These are phyloP conservation scores for Steromphala cineraria DNA, from an alignment of 2,888 invertebrate species.

Conservation along the genomic window DNA sequence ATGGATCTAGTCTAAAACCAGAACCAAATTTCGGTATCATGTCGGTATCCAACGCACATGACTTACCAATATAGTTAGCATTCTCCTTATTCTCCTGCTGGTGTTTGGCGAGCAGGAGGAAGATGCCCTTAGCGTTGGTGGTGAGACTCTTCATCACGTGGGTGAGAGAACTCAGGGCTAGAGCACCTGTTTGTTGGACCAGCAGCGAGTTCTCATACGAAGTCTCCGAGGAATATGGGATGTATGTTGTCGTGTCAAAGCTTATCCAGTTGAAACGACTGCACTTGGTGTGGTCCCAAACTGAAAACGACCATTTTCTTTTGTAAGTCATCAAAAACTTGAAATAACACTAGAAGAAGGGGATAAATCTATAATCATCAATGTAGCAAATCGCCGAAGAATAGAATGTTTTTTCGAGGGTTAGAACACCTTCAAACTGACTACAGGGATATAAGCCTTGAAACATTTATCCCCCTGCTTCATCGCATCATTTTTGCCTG, in stretches of 20 bases:
- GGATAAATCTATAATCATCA: too few relatives aligned
- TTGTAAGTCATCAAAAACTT: too few relatives aligned
- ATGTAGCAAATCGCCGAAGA: too few relatives aligned
- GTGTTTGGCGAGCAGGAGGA: slow-evolving; percentile 86
- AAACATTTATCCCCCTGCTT: too few relatives aligned
- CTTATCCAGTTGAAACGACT: slow-evolving; percentile 92
- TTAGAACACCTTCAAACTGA: too few relatives aligned
- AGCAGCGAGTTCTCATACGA: slow-evolving; percentile 84
- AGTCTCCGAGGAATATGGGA: slow-evolving; percentile 86
- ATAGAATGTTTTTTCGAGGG: too few relatives aligned
- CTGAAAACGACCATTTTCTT: slow-evolving; percentile 76
- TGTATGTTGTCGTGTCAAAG: slow-evolving; percentile 91
- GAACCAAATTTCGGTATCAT: too few relatives aligned
- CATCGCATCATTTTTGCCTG: too few relatives aligned
- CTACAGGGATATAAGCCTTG: too few relatives aligned
- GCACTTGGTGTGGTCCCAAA: slow-evolving; percentile 92
- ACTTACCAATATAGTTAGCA: slow-evolving; percentile 84
- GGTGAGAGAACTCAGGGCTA: slow-evolving; percentile 86
- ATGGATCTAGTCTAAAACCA: too few relatives aligned
- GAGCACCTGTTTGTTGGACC: slow-evolving; percentile 82
- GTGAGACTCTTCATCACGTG: slow-evolving; percentile 94
- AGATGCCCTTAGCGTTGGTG: slow-evolving; percentile 84
- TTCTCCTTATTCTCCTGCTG: slow-evolving; percentile 86
- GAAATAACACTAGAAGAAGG: too few relatives aligned
- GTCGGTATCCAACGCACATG: too few relatives aligned